These are phyloP conservation scores for Helostoma temminkii DNA, from an alignment of 2,797 vertebrate genomes.

Conservation along the genomic window DNA sequence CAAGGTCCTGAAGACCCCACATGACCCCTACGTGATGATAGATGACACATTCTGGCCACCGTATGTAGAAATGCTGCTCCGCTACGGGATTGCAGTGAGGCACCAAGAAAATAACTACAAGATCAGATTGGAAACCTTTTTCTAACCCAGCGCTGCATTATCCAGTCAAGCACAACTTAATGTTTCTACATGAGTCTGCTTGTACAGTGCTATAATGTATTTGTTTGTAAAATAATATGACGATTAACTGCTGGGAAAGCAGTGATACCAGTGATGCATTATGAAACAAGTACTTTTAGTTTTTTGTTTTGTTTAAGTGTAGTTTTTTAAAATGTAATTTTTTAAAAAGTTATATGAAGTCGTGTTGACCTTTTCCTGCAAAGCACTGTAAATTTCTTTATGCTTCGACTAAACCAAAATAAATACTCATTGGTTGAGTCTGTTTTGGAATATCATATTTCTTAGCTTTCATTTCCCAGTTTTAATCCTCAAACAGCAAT, in stretches of 20 bases:
- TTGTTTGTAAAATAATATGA: slow-evolving; percentile 17
- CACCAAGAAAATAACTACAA: slow-evolving; percentile 91
- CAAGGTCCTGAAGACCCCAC: slow-evolving; percentile 84
- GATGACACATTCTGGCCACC: slow-evolving; percentile 91
- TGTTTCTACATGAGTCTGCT: slow-evolving; percentile 10
- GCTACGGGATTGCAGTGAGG: slow-evolving; percentile 88
- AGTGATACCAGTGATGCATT: neutral
- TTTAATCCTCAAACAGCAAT: neutral
- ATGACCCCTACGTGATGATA: slow-evolving; percentile 91
- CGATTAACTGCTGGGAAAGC: slow-evolving; percentile 4
- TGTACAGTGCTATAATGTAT: slow-evolving; percentile 19
- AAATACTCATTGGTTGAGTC: neutral
- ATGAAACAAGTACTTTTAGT: neutral
- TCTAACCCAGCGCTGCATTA: slow-evolving; percentile 46
- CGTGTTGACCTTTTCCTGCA: neutral
- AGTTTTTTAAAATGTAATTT: slow-evolving; percentile 3
- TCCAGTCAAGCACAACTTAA: slow-evolving; percentile 8
- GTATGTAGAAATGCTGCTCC: slow-evolving; percentile 92
- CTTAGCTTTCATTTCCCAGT: neutral
- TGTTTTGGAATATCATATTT: neutral
- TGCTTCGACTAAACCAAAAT: neutral
- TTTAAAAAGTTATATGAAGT: neutral
- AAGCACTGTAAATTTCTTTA: neutral
- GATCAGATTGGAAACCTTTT: slow-evolving; percentile 91
- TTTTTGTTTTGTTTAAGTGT: neutral